Evolutionary conservation across 1,140 invertebrate genomes (phyloP).

Genomic region (Calephelis virginiensis): DNA sequence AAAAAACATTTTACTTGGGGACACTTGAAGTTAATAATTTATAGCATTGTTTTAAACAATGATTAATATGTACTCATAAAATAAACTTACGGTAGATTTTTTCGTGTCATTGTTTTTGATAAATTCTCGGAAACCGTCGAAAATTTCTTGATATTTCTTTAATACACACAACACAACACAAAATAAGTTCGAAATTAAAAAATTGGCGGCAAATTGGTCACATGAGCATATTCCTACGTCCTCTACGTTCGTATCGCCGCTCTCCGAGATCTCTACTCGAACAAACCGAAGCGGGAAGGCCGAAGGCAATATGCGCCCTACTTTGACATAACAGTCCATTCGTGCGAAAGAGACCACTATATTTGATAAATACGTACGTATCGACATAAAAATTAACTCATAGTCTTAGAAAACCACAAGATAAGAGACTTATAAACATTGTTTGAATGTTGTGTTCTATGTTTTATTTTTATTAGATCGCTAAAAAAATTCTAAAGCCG

Average conservation of each 20-base stretch:
- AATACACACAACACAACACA: constrained; percentile 50
- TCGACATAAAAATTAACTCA: neutral
- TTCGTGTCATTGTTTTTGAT: constrained; percentile 41
- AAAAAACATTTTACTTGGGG: no score
- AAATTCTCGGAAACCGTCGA: constrained; percentile 26
- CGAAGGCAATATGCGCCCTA: constrained; percentile 63
- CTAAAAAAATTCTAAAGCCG: neutral
- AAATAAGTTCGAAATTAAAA: constrained; percentile 55
- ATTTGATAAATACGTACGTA: neutral
- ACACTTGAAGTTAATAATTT: neutral
- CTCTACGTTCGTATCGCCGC: constrained; percentile 67
- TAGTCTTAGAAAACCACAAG: neutral
- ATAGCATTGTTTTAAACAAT: no score
- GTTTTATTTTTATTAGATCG: neutral
- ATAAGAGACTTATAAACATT: neutral
- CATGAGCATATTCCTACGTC: constrained; percentile 54
- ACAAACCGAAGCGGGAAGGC: constrained; percentile 38
- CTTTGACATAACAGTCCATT: constrained; percentile 62
- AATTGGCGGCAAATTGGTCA: constrained; percentile 66
- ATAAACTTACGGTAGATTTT: constrained; percentile 43
- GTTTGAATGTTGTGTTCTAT: neutral
- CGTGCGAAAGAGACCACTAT: constrained; percentile 51
- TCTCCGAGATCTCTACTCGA: constrained; percentile 68
- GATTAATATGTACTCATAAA: neutral
- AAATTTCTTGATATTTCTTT: constrained; percentile 28